phyloP scores from a whole-genome alignment of 2,797 vertebrate genomes.

The Sebastes cheni region DNA sequence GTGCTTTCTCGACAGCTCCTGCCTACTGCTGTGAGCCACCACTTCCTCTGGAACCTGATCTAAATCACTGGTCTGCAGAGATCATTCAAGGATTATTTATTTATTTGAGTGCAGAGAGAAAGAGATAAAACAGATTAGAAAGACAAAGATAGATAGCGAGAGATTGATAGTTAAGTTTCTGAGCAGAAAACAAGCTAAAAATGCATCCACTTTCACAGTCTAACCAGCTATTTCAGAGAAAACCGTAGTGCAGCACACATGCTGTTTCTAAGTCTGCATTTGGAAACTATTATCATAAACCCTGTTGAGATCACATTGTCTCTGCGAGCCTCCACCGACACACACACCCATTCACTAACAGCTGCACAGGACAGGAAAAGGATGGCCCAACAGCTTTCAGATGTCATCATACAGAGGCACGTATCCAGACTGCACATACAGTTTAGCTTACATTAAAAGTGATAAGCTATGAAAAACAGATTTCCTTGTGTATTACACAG shows the following conservation, averaged over 20 bases:
- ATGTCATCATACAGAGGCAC: conserved; percentile 33
- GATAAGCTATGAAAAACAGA: conserved; percentile 43
- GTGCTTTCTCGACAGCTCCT: conserved; percentile 86
- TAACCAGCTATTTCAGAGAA: background rate
- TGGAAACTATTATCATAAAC: conserved; percentile 70
- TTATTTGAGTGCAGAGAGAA: background rate
- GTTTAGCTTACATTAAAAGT: conserved; percentile 44
- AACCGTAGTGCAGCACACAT: conserved; percentile 25
- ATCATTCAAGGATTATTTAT: background rate
- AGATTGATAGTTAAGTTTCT: background rate
- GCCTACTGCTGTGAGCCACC: conserved; percentile 81
- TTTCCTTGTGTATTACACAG: conserved; percentile 10
- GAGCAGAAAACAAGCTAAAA: background rate
- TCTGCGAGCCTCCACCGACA: conserved; percentile 17
- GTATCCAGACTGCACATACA: conserved; percentile 31
- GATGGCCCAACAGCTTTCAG: conserved; percentile 42
- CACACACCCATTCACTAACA: conserved; percentile 49
- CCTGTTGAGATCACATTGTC: conserved; percentile 61
- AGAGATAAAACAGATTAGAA: background rate
- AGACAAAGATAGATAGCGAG: background rate
- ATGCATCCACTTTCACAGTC: background rate
- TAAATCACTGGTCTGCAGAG: conserved; percentile 89
- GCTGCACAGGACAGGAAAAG: conserved; percentile 63
- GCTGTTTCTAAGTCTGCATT: conserved; percentile 54
- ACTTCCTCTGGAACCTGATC: conserved; percentile 92